phyloP scores from a whole-genome alignment of 2,113 vertebrate genomes.

The Thamnophis sirtalis region DNA sequence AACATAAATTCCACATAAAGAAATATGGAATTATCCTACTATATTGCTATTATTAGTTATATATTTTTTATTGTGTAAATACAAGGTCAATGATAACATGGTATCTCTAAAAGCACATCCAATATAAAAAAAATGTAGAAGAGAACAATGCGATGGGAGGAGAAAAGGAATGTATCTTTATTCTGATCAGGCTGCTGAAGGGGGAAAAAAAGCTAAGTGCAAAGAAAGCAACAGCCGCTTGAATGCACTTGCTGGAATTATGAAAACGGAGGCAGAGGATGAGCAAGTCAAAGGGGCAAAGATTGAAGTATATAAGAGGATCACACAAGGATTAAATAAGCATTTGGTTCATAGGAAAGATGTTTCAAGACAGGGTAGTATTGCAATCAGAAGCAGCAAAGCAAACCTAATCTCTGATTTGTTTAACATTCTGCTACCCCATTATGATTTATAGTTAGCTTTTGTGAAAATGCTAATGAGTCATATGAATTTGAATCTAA shows the following conservation, averaged over 20 bases:
- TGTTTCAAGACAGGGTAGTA: neutral
- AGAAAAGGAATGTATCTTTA: neutral
- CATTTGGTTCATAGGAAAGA: conserved; percentile 9
- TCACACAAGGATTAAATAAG: conserved; percentile 9
- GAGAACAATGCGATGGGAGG: neutral
- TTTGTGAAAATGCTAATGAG: neutral
- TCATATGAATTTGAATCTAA: neutral
- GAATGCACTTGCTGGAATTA: neutral
- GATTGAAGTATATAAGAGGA: neutral
- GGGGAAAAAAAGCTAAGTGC: neutral
- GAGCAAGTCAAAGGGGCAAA: conserved; percentile 1
- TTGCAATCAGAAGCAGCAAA: neutral
- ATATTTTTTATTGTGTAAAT: neutral
- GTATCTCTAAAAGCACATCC: neutral
- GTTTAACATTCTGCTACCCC: neutral
- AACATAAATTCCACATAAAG: neutral
- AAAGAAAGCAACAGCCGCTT: neutral
- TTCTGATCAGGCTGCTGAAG: neutral
- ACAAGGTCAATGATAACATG: neutral
- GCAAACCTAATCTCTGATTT: conserved; percentile 1
- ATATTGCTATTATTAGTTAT: neutral
- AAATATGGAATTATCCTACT: neutral
- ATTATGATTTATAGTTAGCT: neutral
- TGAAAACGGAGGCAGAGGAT: neutral
- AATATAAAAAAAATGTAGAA: neutral